phyloP scores from a whole-genome alignment of 2,888 invertebrate genomes.

The Napeogenes sylphis region DNA sequence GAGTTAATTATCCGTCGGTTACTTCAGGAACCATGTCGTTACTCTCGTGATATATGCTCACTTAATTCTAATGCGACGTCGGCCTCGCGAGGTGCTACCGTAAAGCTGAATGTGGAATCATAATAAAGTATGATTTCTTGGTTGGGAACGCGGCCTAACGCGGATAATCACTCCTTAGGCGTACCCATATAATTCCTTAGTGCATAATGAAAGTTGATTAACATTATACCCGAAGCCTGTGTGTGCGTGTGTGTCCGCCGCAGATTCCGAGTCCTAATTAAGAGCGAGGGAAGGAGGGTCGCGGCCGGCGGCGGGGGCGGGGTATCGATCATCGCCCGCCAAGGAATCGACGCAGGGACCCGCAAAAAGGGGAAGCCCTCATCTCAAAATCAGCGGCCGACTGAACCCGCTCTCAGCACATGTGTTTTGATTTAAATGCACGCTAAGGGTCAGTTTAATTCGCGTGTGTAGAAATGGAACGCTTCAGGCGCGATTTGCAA shows the following conservation, averaged over 20 bases:
- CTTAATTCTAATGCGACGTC: conserved; percentile 68
- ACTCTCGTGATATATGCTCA: conserved; percentile 63
- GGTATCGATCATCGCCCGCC: conserved; percentile 75
- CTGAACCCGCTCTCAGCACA: conserved; percentile 74
- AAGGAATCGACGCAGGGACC: conserved; percentile 77
- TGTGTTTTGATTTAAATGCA: conserved; percentile 76
- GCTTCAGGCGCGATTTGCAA: conserved; percentile 73
- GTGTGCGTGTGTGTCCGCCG: conserved; percentile 85
- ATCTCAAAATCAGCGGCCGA: conserved; percentile 73
- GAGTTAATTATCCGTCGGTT: conserved; percentile 59
- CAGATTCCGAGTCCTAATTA: conserved; percentile 92
- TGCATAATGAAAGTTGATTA: conserved; percentile 79
- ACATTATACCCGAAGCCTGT: conserved; percentile 59
- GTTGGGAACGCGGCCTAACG: conserved; percentile 71
- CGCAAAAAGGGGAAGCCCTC: conserved; percentile 75
- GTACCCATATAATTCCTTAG: conserved; percentile 78
- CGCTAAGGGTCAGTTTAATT: conserved; percentile 73
- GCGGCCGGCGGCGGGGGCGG: conserved; percentile 63
- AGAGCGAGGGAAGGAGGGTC: conserved; percentile 80
- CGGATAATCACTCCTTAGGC: conserved; percentile 76
- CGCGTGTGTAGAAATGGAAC: conserved; percentile 65
- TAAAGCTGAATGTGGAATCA: conserved; percentile 66
- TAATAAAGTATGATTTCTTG: conserved; percentile 77
- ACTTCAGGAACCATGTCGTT: conserved; percentile 59
- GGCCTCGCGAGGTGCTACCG: conserved; percentile 59